Conservation (phyloP, 1,140 invertebrate genomes). For the Oppia nitens region DNA sequence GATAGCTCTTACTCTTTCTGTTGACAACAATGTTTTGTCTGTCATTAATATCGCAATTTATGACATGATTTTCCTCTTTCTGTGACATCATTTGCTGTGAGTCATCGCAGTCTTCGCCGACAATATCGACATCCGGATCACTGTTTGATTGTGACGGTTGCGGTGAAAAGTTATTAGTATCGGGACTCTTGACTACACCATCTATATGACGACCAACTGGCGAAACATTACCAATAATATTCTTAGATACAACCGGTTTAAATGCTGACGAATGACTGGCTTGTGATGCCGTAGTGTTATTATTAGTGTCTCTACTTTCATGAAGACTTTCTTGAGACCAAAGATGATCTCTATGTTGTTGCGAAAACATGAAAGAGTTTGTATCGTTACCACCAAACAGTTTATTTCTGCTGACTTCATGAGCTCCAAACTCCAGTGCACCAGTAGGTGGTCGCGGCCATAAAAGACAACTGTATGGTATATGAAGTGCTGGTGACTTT, state of each 20-base stretch:
- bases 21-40: neutral
- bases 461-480: slow-evolving; percentile 9
- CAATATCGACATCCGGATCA: neutral
- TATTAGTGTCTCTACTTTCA: neutral
- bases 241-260: neutral
- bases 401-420: neutral
- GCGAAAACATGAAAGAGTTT: neutral
- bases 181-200: neutral
- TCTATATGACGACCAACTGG: neutral
- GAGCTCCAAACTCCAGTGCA: neutral
- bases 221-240: neutral
- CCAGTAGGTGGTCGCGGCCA: neutral
- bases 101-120: neutral
- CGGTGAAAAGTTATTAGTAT: neutral
- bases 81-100: neutral
- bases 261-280: neutral
- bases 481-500: slow-evolving; percentile 1
- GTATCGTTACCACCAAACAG: neutral
- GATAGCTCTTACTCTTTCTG: neutral
- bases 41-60: neutral
- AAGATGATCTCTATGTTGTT: neutral
- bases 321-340: neutral
- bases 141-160: neutral
- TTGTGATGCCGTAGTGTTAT: neutral
- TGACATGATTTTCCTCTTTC: neutral